These are phyloP conservation scores for Itoplectis maculator DNA, from an alignment of 2,888 invertebrate species.

Conservation along the genomic window DNA sequence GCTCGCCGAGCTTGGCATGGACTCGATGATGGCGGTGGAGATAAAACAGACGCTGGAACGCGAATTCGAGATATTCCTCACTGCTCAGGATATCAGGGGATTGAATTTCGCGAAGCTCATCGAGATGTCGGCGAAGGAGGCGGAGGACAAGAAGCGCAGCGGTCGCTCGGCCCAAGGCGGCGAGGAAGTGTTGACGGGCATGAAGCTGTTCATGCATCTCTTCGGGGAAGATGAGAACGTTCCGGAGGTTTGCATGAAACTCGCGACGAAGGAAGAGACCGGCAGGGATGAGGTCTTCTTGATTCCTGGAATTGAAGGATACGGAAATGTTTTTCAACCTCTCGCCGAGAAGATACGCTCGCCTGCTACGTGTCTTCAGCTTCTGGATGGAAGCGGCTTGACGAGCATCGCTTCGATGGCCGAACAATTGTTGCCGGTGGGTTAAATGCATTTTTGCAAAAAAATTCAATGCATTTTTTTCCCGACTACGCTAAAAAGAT, in stretches of 20 bases:
- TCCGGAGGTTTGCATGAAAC: constrained; percentile 71
- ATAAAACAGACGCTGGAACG: constrained; percentile 96
- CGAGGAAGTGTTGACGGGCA: constrained; percentile 69
- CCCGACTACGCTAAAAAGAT: no score
- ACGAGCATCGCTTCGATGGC: constrained; percentile 86
- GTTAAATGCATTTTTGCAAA: no score
- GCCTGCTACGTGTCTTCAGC: constrained; percentile 78
- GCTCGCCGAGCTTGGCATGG: constrained; percentile 97
- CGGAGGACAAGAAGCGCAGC: constrained; percentile 60
- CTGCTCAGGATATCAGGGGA: constrained; percentile 93
- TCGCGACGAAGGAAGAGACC: constrained; percentile 71
- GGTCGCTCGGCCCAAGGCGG: background rate
- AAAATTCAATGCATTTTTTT: background rate
- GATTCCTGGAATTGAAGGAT: constrained; percentile 84
- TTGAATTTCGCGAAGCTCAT: constrained; percentile 90
- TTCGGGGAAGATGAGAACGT: constrained; percentile 65
- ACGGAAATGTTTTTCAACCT: constrained; percentile 77
- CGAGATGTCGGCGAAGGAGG: constrained; percentile 79
- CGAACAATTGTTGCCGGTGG: constrained; percentile 86
- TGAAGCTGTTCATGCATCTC: constrained; percentile 72
- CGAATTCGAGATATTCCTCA: constrained; percentile 94
- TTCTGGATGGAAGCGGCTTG: constrained; percentile 75
- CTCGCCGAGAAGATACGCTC: constrained; percentile 78
- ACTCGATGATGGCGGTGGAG: constrained; percentile 98
- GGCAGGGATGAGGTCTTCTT: constrained; percentile 78